Evolutionary conservation across 2,113 vertebrate species (phyloP), one percentile per base, ranked within the genome.

Genomic region (Crocuta crocuta): DNA sequence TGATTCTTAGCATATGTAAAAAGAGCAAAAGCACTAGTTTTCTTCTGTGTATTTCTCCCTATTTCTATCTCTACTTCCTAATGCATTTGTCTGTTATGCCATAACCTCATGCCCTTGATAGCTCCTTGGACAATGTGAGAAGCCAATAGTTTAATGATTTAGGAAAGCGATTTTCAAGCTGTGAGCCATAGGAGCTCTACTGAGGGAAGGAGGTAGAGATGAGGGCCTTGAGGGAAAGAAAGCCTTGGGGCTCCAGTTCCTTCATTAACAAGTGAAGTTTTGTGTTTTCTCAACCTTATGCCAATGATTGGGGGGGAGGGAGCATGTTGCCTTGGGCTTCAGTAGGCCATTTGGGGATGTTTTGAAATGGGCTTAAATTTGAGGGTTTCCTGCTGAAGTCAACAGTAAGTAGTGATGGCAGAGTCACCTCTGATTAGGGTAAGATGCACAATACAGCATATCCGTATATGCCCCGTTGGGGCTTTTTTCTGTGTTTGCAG

Each of bases 101-200:
- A 5, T 23, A 76, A 73, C 3, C 16, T 45, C 9, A 45, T 80
- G 74, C 39, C 28, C 24, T 95, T 95, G 55, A n/a, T 35, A 45
- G 66, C 43, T 66, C 78, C 33, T 89, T 92, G 74, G 71, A 45
- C 66, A 26, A 66, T n/a, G 28, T 81, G 35, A 45, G 82, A 89
- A 71, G 28, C 35, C 55, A 85, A 26, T 35, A 88, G 43, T 91
- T 93, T 33, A 90, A 83, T 84, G 33, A 39, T 50, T 90, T 66
- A 88, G 17, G 66, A 58, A 65, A 96, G 80, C 48, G 12, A 53
- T 84, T 93, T 92, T 76, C 87, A 86, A 91, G 35, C 65, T 95
- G 73, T 76, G 86, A 95, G 24, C 33, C 74, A 7, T 2, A 31
- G 12, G 24, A 73, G 4, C 7, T 83, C 43, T 23, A 24, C 24